Base-by-base conservation (phyloP, 2,113 vertebrate species). In the Oreochromis tanganicae region DNA sequence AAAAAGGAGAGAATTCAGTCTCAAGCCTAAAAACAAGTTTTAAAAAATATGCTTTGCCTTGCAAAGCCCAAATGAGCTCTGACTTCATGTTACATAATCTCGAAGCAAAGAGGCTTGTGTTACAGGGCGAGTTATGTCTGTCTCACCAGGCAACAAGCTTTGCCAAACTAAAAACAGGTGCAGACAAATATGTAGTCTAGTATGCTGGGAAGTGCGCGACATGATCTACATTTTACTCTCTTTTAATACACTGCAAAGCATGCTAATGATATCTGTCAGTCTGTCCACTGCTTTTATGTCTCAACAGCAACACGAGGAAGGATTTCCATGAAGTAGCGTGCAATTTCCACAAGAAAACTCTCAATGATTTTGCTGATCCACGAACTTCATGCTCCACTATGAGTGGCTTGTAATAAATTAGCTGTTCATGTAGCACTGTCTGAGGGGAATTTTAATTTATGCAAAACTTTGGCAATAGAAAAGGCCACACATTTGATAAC, bases 51-150 rank as follows among this genome's bases (percentile, higher is more conserved):
- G 27, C 46, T 78, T 78, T 48, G 73, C 46, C 43, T 50, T n/a
- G 78, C 81, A 36, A 54, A 38, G 66, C 59, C 59, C 17, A 38
- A 83, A 87, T 46, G 12, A 9, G 85, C 17, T 71, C 88, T 88
- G 80, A 88, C 88, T 86, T 81, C 13, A 50, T 9, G 83, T 93
- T 93, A 95, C 88, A 91, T 89, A 91, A 89, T 84, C 19, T n/a
- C 55, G 79, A 88, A 81, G 79, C 80, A 56, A 68, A 86, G 50
- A 71, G 85, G 84, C 81, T 93, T 89, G 83, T 80, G 12, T 92
- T 93, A 86, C 89, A 86, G 78, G 41, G 19, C 73, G 82, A 85
- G 86, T 78, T 59, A 80, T 75, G 83, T 87, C 46, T 54, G 85
- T 55, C 83, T 80, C 5, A 86, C 66, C 83, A 84, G 82, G 54